Base-by-base conservation (phyloP, 2,113 vertebrate species). In the Acrocephalus kingi region DNA sequence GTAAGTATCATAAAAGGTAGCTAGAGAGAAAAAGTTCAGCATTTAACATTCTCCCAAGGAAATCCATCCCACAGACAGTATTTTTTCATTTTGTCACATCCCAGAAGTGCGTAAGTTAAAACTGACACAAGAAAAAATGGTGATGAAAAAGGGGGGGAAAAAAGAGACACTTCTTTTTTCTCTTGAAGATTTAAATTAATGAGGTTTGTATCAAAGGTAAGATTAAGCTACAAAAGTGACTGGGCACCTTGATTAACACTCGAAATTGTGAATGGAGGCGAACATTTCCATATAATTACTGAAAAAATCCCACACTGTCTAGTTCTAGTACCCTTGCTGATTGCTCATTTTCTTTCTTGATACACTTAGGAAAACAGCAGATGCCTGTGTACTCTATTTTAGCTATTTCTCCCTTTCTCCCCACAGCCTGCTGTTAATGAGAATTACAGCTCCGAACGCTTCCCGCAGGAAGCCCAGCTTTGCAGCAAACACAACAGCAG, bases 21-120 rank as follows among this genome's bases (percentile, higher is more conserved):
- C 86, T 62, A 84, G 73, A 64, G 43, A 66, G 43, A 80, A 93
- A 88, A 97, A 96, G 78, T 96, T 96, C 71, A 96, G 63, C 78
- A 84, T 87, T 87, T 91, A 87, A 75, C 71, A 79, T 92, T 95
- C 63, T 82, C 77, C 62, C 79, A 87, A 92, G 78, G 74, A 92
- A 92, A 82, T 59, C 59, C 24, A 58, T 49, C 77, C 66, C n/a
- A 55, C 24, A 63, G 62, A 13, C 41, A 85, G 14, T 54, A 62
- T 39, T 82, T 89, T 80, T 67, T 87, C 37, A 71, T 66, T 96
- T 66, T 90, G 63, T 75, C 52, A 72, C 49, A 83, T 72, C 56
- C n/a, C 28, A 72, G 35, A 84, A 85, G 58, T 14, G 9, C 6
- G 0, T 21, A 51, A 83, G 16, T 55, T 92, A 78, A 75, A 84